phyloP scores from a whole-genome alignment of 2,113 vertebrate genomes.

The Sturnus vulgaris region DNA sequence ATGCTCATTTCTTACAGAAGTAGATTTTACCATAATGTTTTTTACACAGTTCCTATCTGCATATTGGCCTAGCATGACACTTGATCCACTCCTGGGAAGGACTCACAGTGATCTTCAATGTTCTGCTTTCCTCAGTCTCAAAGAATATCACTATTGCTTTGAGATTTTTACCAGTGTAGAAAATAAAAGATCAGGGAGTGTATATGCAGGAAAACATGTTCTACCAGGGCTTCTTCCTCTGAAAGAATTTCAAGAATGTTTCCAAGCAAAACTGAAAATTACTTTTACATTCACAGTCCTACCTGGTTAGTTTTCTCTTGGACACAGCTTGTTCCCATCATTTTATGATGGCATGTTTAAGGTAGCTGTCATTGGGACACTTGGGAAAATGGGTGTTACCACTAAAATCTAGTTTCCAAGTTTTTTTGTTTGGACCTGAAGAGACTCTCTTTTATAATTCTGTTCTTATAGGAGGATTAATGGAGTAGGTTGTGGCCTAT shows the following conservation, averaged over 20 bases:
- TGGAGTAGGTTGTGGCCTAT: neutral
- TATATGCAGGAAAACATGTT: neutral
- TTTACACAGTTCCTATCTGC: neutral
- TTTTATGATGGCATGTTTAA: neutral
- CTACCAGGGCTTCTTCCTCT: neutral
- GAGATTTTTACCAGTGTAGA: neutral
- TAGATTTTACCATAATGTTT: neutral
- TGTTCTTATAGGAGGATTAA: neutral
- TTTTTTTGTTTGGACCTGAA: neutral
- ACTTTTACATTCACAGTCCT: neutral
- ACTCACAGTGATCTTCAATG: neutral
- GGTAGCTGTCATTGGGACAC: neutral
- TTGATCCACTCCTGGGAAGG: neutral
- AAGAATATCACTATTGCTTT: neutral
- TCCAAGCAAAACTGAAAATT: neutral
- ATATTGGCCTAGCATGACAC: neutral
- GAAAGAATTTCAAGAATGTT: neutral
- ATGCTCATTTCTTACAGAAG: neutral
- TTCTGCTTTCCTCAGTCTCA: neutral
- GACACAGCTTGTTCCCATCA: neutral
- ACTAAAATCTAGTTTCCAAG: neutral
- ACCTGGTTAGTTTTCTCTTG: neutral
- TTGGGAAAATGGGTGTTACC: neutral
- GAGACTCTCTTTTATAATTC: neutral
- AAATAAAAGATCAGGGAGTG: neutral